Conservation (phyloP, 2,113 vertebrate species). For the Strix aluco region DNA sequence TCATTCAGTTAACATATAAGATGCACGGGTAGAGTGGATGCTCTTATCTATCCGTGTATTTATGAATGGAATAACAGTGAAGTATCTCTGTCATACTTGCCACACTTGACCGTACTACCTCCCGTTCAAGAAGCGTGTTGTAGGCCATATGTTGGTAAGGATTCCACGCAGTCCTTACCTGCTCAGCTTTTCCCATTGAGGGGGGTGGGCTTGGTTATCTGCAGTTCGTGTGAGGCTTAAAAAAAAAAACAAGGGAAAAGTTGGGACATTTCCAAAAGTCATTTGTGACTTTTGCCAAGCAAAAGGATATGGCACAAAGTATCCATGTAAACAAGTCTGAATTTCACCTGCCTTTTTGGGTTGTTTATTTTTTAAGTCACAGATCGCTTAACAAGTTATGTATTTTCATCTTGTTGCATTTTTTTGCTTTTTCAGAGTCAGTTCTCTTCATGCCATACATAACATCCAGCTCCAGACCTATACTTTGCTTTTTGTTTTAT, state of each 20-base stretch:
- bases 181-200: neutral
- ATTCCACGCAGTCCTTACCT: neutral
- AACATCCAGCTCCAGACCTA: neutral
- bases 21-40: neutral
- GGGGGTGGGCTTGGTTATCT: neutral
- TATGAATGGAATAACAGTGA: neutral
- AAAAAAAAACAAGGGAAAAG: neutral
- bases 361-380: slow-evolving; percentile 28
- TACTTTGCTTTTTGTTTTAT: neutral
- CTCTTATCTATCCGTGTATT: neutral
- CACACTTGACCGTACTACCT: neutral
- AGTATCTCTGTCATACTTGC: neutral
- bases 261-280: neutral
- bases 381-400: neutral
- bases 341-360: neutral
- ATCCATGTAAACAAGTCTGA: neutral
- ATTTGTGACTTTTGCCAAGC: neutral
- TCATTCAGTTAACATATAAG: neutral
- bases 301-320: neutral
- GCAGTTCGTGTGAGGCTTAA: neutral
- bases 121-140: neutral
- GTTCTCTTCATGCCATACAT: neutral
- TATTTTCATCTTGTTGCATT: neutral
- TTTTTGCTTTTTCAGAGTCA: neutral
- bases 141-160: neutral